These are phyloP conservation scores for Bufo bufo DNA, from an alignment of 2,113 vertebrate species.

Conservation along the genomic window DNA sequence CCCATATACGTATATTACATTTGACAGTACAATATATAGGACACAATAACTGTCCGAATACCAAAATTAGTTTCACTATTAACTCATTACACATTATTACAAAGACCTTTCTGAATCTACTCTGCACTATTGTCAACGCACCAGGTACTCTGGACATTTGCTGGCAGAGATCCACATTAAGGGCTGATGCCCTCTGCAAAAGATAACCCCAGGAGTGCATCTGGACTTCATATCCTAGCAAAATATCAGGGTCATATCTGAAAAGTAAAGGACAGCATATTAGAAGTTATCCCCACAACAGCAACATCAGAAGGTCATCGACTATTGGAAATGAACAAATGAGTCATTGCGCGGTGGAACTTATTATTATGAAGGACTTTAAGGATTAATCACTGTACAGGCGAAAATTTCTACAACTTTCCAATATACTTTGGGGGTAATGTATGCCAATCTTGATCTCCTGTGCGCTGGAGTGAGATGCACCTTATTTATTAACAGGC, in stretches of 20 bases:
- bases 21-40: no score
- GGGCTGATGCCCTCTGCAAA: conserved; percentile 86
- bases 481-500: no score
- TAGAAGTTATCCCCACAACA: not conserved
- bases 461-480: no score
- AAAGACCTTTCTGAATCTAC: not conserved
- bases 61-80: not conserved
- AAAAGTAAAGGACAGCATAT: conserved; percentile 10
- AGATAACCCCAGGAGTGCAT: conserved; percentile 98
- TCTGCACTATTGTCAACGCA: conserved; percentile 63
- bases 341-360: no score
- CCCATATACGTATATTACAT: no score
- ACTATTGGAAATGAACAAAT: no score
- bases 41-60: not conserved
- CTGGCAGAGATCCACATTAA: conserved; percentile 87
- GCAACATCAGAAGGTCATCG: no score
- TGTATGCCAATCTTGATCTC: no score
- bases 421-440: no score
- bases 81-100: not conserved
- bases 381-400: no score
- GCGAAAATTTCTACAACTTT: no score
- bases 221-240: conserved; percentile 96
- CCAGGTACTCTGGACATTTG: conserved; percentile 95
- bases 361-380: no score
- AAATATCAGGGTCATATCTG: conserved; percentile 96